Conservation (phyloP, 2,888 invertebrate genomes). For the Anthophora plumipes region DNA sequence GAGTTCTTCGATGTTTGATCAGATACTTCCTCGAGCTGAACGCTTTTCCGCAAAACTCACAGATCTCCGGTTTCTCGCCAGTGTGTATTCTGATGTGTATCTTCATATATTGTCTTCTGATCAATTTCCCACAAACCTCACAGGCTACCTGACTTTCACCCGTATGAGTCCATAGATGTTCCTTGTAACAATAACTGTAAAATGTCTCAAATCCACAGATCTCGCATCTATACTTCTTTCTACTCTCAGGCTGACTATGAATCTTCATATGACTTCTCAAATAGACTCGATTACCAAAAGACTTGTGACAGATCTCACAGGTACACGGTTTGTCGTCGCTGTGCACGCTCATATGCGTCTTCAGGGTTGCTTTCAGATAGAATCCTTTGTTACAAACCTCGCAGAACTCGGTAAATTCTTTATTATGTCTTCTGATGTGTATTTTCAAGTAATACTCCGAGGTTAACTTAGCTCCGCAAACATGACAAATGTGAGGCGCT, state of each 20-base stretch:
- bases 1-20: slow-evolving; percentile 74
- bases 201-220: slow-evolving; percentile 84
- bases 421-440: slow-evolving; percentile 87
- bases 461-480: slow-evolving; percentile 87
- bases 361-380: slow-evolving; percentile 76
- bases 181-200: slow-evolving; percentile 83
- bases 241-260: slow-evolving; percentile 78
- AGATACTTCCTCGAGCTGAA: slow-evolving; percentile 76
- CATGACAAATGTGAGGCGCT: slow-evolving; percentile 86
- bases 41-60: slow-evolving; percentile 78
- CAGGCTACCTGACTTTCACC: slow-evolving; percentile 82
- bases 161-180: slow-evolving; percentile 83
- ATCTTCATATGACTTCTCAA: slow-evolving; percentile 84
- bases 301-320: slow-evolving; percentile 82
- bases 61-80: slow-evolving; percentile 78
- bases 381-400: slow-evolving; percentile 82
- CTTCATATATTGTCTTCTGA: slow-evolving; percentile 78
- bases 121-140: slow-evolving; percentile 82
- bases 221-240: slow-evolving; percentile 86
- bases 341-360: slow-evolving; percentile 81
- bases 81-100: slow-evolving; percentile 77
- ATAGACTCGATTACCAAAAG: slow-evolving; percentile 85
- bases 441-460: slow-evolving; percentile 87
- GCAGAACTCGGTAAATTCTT: slow-evolving; percentile 84
- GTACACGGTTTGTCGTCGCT: slow-evolving; percentile 69